Evolutionary conservation across 2,888 invertebrate species (phyloP).

Genomic region (Cinara cedri): DNA sequence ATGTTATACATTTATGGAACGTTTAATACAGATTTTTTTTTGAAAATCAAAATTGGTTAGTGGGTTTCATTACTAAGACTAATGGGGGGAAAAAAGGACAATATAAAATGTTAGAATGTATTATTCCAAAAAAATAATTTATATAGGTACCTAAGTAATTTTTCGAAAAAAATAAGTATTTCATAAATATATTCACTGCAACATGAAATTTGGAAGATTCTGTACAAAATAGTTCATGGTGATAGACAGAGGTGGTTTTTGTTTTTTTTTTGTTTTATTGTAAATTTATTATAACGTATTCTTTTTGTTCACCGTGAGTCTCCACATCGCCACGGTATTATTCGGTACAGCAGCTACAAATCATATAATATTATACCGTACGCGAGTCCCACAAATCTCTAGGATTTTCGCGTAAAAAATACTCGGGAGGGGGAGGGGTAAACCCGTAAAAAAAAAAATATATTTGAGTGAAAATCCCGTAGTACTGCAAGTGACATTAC

Average conservation of each 20-base stretch:
- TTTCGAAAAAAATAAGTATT: no score
- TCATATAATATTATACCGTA: slow-evolving; percentile 11
- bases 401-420: slow-evolving; percentile 23
- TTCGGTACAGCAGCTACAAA: slow-evolving; percentile 41
- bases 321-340: slow-evolving; percentile 26
- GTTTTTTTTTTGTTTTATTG: slow-evolving; percentile 40
- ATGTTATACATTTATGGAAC: no score
- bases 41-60: no score
- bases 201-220: no score
- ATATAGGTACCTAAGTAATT: no score
- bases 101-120: no score
- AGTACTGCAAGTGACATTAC: slow-evolving; percentile 9
- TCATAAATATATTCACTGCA: no score
- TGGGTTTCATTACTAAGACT: no score
- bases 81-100: no score
- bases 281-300: slow-evolving; percentile 53
- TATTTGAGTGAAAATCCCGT: background rate
- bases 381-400: slow-evolving; percentile 30
- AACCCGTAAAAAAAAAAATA: background rate
- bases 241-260: background rate
- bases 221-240: no score
- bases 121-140: no score
- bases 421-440: background rate
- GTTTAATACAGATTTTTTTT: no score
- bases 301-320: slow-evolving; percentile 35